These are phyloP conservation scores for Orchestia grillus DNA, from an alignment of 1,140 invertebrate species.

Conservation along the genomic window DNA sequence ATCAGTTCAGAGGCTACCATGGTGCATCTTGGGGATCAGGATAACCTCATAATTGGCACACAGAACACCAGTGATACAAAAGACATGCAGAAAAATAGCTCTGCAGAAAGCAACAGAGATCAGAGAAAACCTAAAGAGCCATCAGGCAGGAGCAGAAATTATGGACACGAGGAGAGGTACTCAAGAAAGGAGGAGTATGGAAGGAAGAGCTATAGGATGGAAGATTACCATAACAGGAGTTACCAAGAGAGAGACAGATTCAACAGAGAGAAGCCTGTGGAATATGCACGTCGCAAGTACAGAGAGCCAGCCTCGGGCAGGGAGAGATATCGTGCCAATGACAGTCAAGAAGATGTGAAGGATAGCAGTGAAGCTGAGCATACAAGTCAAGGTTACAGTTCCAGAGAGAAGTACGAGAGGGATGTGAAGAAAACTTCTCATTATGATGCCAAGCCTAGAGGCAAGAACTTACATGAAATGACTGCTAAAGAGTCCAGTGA, in stretches of 20 bases:
- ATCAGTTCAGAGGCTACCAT: neutral
- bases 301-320: neutral
- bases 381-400: neutral
- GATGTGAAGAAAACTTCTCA: neutral
- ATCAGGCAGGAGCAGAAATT: neutral
- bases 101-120: neutral
- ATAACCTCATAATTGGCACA: neutral
- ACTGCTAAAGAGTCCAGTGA: neutral
- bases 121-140: neutral
- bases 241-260: neutral
- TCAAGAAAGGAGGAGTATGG: neutral
- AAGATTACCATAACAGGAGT: neutral
- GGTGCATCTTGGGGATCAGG: neutral
- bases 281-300: neutral
- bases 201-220: neutral
- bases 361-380: neutral
- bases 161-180: neutral
- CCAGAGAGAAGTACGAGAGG: neutral
- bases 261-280: neutral
- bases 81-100: neutral
- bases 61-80: neutral
- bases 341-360: constrained; percentile 2
- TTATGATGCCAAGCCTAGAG: neutral
- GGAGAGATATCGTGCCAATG: neutral
- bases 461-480: neutral